These are phyloP conservation scores for Astatoreochromis straeleni DNA, from an alignment of 2,113 vertebrate species.

Conservation along the genomic window DNA sequence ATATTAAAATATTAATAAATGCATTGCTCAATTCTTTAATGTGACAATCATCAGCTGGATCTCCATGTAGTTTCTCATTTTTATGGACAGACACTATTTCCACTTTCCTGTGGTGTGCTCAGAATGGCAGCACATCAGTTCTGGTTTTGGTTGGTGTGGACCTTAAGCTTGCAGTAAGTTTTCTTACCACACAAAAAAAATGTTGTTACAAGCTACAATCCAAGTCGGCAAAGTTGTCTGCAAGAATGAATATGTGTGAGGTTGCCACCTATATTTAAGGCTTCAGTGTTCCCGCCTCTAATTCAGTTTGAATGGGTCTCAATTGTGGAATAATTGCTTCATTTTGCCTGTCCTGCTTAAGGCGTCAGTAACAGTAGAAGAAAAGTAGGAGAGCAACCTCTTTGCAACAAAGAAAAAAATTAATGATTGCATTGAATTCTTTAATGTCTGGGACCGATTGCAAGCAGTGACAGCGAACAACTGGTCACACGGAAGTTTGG, in stretches of 20 bases:
- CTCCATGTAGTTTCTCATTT: background rate
- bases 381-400: background rate
- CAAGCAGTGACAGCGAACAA: background rate
- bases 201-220: background rate
- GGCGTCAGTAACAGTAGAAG: background rate
- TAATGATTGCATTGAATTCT: background rate
- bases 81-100: background rate
- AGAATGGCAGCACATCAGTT: background rate
- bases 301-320: background rate
- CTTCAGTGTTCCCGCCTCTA: background rate
- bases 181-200: background rate
- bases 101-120: background rate
- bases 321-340: background rate
- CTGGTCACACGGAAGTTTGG: background rate
- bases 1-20: background rate
- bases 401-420: background rate
- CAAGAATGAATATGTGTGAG: background rate
- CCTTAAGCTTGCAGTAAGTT: background rate
- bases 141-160: background rate
- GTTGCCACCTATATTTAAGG: background rate
- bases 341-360: background rate
- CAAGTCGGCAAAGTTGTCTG: background rate
- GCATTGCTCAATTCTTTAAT: background rate
- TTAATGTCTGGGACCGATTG: background rate
- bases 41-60: background rate